Evolutionary conservation across 2,113 vertebrate species (phyloP).

Genomic region (Tychaedon coryphoeus): DNA sequence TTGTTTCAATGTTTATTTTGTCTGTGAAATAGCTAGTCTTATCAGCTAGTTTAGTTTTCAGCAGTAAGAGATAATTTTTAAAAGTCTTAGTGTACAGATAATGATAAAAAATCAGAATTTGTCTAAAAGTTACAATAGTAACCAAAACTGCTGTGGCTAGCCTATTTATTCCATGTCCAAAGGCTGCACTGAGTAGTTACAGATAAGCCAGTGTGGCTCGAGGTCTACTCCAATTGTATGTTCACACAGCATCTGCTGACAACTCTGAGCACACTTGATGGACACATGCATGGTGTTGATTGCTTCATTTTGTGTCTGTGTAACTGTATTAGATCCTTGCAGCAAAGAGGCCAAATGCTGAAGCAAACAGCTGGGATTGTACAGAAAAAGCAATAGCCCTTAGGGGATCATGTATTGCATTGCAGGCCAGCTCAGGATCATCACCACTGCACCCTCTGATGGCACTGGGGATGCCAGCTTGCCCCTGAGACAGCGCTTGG

Average conservation of each 20-base stretch:
- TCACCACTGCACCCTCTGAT: neutral
- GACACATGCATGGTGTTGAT: neutral
- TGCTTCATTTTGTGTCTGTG: neutral
- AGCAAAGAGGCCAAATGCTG: neutral
- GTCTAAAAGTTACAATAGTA: neutral
- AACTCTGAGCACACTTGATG: neutral
- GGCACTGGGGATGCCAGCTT: neutral
- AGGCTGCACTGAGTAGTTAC: neutral
- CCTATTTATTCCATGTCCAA: neutral
- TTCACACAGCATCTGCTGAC: neutral
- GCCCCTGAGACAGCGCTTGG: accelerated
- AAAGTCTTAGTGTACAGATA: neutral
- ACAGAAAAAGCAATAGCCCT: neutral
- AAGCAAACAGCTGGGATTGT: neutral
- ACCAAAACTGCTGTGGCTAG: neutral
- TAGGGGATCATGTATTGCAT: neutral
- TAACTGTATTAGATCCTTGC: neutral
- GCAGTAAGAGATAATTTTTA: neutral
- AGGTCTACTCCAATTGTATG: neutral
- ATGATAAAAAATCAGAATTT: neutral
- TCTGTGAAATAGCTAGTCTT: neutral
- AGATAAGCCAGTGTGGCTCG: neutral
- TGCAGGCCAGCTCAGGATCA: neutral
- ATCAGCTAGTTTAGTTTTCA: neutral
- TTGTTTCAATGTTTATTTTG: neutral